Conservation (phyloP, 2,888 invertebrate genomes). For the Tetranychus piercei region DNA sequence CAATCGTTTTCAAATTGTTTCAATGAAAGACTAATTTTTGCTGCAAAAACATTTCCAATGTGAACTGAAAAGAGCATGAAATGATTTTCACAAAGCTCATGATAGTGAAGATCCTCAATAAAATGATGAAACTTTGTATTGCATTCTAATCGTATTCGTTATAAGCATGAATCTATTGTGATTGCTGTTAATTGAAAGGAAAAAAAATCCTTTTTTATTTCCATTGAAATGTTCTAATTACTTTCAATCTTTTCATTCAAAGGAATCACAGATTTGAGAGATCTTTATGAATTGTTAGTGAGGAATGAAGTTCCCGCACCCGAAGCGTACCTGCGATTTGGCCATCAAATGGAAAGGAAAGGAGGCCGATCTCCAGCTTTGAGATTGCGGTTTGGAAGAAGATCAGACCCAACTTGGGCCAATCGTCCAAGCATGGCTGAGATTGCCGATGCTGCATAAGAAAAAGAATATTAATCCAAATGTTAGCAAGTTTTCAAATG, state of each 20-base stretch:
- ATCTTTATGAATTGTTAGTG: conserved; percentile 27
- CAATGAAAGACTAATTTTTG: too few relatives aligned
- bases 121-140: too few relatives aligned
- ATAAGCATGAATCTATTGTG: too few relatives aligned
- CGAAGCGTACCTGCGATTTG: conserved; percentile 15
- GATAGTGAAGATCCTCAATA: too few relatives aligned
- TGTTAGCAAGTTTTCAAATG: too few relatives aligned
- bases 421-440: neutral
- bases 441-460: neutral
- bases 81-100: too few relatives aligned
- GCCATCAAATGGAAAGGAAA: conserved; percentile 29
- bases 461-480: neutral
- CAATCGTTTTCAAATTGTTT: too few relatives aligned
- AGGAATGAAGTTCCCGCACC: conserved; percentile 24
- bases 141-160: too few relatives aligned
- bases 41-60: too few relatives aligned
- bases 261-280: conserved; percentile 23
- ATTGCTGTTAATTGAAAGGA: too few relatives aligned
- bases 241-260: neutral
- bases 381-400: conserved; percentile 28
- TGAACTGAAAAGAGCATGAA: too few relatives aligned
- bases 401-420: conserved; percentile 28
- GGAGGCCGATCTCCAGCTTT: conserved; percentile 28
- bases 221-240: neutral
- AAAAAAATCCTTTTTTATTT: too few relatives aligned